Evolutionary conservation across 2,888 invertebrate species (phyloP).

Genomic region (Thera britannica): DNA sequence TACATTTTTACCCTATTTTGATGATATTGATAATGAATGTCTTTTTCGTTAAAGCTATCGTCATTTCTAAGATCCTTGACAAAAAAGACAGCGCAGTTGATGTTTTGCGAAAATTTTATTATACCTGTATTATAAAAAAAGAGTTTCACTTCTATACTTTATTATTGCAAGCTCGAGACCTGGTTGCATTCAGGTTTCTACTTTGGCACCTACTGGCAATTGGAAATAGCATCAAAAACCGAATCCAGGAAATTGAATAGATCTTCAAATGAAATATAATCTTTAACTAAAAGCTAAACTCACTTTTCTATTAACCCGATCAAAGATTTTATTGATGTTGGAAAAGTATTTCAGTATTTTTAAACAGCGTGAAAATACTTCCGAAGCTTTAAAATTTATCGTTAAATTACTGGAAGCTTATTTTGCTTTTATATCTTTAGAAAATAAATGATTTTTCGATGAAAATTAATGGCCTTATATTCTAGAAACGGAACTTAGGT

Average conservation of each 20-base stretch:
- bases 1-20: no score
- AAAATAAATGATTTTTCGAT: no score
- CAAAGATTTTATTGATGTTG: constrained; percentile 26
- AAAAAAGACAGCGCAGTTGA: no score
- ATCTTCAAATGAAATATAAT: constrained; percentile 18
- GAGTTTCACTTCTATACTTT: constrained; percentile 8
- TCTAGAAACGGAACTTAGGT: no score
- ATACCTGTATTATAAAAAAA: no score
- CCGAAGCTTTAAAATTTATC: neutral
- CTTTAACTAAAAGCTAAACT: constrained; percentile 2
- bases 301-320: constrained; percentile 32
- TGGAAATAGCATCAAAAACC: constrained; percentile 19
- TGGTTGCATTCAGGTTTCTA: constrained; percentile 13
- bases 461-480: no score
- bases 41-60: no score
- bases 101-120: no score
- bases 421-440: neutral
- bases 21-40: no score
- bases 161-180: neutral
- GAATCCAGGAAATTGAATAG: constrained; percentile 21
- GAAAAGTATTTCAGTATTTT: constrained; percentile 7
- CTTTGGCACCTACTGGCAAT: constrained; percentile 10
- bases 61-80: no score
- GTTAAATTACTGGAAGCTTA: neutral
- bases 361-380: neutral